Conservation (phyloP, 2,113 vertebrate genomes). For the Nibea albiflora region DNA sequence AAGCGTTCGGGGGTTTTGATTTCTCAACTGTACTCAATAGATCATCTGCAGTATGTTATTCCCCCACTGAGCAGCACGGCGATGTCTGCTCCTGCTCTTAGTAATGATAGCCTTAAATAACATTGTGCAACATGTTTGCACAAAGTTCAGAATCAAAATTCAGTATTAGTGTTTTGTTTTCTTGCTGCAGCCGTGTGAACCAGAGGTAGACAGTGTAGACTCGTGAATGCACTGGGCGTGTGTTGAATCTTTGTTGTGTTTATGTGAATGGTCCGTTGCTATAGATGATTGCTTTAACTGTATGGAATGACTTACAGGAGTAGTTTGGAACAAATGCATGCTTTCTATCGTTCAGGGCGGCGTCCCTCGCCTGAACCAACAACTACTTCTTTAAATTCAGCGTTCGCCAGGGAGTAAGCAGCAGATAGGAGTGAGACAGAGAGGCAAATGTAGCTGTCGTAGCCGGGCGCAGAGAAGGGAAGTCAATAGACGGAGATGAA, state of each 20-base stretch:
- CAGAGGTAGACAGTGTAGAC: not conserved
- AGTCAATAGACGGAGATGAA: constrained; percentile 54
- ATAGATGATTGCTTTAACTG: not conserved
- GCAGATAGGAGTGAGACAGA: not conserved
- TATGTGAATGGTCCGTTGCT: not conserved
- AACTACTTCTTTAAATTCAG: constrained; percentile 11
- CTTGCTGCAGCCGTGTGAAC: too few species aligned
- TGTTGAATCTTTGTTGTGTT: not conserved
- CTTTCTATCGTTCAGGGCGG: constrained; percentile 3
- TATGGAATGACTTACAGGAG: not conserved
- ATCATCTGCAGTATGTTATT: constrained; percentile 41
- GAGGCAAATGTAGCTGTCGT: constrained; percentile 33
- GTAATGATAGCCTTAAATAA: constrained; percentile 55
- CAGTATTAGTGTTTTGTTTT: too few species aligned
- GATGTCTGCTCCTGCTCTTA: constrained; percentile 37
- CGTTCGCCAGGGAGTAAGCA: not conserved
- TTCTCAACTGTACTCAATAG: constrained; percentile 16
- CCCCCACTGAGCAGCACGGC: constrained; percentile 32
- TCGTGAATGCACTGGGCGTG: not conserved
- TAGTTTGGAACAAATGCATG: constrained; percentile 3
- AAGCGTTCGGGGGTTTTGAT: too few species aligned
- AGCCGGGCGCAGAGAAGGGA: constrained; percentile 4
- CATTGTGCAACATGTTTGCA: constrained; percentile 37
- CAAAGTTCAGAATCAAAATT: constrained; percentile 12
- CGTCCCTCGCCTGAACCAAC: constrained; percentile 24